Evolutionary conservation across 2,113 vertebrate genomes (phyloP).

Genomic region (Nothoprocta perdicaria): DNA sequence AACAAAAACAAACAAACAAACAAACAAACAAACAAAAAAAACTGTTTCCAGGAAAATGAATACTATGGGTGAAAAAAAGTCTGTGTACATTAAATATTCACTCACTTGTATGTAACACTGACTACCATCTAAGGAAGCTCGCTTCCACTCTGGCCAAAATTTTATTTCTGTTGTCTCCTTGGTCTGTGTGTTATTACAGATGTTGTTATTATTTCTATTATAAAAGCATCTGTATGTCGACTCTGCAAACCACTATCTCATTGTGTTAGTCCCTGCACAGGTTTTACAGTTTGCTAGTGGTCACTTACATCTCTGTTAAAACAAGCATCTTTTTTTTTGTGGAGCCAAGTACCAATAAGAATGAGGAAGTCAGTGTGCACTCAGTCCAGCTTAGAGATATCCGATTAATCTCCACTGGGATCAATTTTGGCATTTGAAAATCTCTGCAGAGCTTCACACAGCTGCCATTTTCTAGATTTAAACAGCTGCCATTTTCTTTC

Average conservation of each 20-base stretch:
- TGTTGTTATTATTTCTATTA: background rate
- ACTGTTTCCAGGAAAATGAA: background rate
- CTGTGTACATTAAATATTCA: background rate
- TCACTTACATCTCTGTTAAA: background rate
- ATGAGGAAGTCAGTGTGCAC: slow-evolving; percentile 36
- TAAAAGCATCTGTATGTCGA: background rate
- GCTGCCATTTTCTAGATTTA: slow-evolving; percentile 65
- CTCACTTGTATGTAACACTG: background rate
- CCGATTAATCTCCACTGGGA: slow-evolving; percentile 37
- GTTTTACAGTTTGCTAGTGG: slow-evolving; percentile 5
- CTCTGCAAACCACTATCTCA: background rate
- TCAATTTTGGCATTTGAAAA: slow-evolving; percentile 53
- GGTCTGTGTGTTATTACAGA: background rate
- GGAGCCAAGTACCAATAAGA: slow-evolving; percentile 32
- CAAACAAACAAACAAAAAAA: background rate
- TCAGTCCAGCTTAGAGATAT: slow-evolving; percentile 45
- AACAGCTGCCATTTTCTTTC: slow-evolving; percentile 65
- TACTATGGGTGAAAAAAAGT: background rate
- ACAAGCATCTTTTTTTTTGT: slow-evolving; percentile 14
- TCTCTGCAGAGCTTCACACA: slow-evolving; percentile 61
- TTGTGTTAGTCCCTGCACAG: background rate
- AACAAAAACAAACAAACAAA: background rate
- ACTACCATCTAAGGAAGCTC: background rate
- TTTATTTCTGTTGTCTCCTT: background rate
- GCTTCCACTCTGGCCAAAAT: background rate